These are phyloP conservation scores for Epinotia demarniana DNA, from an alignment of 2,888 invertebrate species.

Conservation along the genomic window DNA sequence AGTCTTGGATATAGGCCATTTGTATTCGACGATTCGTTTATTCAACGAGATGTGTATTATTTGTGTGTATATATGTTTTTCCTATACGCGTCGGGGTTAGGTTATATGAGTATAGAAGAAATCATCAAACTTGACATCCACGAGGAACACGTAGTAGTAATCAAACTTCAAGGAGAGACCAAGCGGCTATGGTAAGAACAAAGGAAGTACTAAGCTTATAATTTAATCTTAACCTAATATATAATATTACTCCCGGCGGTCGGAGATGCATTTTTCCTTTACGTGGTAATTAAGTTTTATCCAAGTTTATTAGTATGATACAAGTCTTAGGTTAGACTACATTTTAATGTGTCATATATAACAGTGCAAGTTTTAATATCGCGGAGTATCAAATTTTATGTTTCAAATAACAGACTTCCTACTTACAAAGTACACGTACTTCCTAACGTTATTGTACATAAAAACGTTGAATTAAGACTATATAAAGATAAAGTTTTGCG, in stretches of 20 bases:
- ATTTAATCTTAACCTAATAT: conserved; percentile 28
- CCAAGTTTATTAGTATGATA: conserved; percentile 14
- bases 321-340: not conserved
- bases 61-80: no score
- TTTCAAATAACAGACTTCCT: no score
- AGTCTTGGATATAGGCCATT: no score
- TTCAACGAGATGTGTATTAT: no score
- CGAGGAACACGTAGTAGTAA: conserved; percentile 2
- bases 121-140: not conserved
- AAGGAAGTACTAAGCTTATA: conserved; percentile 5
- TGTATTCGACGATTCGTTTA: no score
- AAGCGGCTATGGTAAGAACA: conserved; percentile 4
- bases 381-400: not conserved
- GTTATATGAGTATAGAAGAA: no score
- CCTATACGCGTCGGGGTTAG: no score
- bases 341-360: not conserved
- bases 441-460: no score
- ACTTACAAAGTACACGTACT: not conserved
- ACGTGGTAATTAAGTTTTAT: conserved; percentile 18
- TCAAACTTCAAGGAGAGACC: not conserved
- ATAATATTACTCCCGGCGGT: conserved; percentile 24
- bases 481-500: no score
- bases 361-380: not conserved
- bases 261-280: conserved; percentile 15
- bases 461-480: no score